Conservation (phyloP, 2,888 invertebrate species). For the Cecidostiba fungosa region DNA sequence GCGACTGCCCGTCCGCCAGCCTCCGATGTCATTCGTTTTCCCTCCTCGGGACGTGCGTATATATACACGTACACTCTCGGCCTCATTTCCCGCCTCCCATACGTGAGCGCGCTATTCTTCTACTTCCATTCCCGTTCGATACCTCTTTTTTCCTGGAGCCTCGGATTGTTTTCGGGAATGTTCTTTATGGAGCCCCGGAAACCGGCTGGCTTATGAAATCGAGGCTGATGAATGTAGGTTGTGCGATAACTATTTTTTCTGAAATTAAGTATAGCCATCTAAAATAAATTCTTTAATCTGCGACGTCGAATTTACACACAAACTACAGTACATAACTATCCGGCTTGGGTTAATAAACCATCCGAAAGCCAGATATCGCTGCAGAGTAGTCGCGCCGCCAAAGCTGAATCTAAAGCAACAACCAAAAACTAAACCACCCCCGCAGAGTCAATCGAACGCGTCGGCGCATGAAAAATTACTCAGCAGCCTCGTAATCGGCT, state of each 20-base stretch:
- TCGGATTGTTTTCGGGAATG: neutral
- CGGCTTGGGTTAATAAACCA: neutral
- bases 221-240: neutral
- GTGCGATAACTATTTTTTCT: neutral
- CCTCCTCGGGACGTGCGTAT: neutral
- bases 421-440: neutral
- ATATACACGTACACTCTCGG: neutral
- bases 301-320: no score
- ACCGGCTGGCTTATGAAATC: neutral
- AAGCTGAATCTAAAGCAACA: neutral
- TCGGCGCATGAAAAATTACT: constrained; percentile 39
- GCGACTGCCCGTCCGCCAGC: constrained; percentile 13
- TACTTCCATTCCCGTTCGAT: neutral
- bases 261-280: no score
- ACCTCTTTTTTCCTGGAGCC: neutral
- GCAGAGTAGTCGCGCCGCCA: neutral
- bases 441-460: constrained; percentile 43
- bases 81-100: neutral
- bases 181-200: neutral
- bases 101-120: constrained; percentile 3
- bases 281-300: neutral
- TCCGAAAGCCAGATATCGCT: neutral
- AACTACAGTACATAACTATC: no score
- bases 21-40: constrained; percentile 42
- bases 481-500: constrained; percentile 35